Evolutionary conservation across 2,888 invertebrate species (phyloP).

Genomic region (Aphodius granarius): DNA sequence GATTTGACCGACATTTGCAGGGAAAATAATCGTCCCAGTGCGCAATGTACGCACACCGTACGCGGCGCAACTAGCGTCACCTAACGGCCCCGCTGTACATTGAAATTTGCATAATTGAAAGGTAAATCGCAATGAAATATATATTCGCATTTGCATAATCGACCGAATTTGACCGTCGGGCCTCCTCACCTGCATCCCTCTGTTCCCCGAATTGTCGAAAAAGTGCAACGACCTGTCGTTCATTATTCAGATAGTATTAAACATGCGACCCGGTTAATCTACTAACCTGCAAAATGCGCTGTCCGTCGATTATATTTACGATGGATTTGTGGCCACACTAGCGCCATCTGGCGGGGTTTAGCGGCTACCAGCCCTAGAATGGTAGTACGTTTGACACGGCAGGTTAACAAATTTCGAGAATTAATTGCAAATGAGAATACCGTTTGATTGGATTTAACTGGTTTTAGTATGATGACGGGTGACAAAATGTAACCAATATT

Average conservation of each 20-base stretch:
- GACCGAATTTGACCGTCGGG: slow-evolving; percentile 16
- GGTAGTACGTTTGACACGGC: background rate
- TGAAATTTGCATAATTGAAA: slow-evolving; percentile 26
- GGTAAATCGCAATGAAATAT: slow-evolving; percentile 26
- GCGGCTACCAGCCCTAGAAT: background rate
- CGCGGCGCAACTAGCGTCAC: background rate
- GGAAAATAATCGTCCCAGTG: background rate
- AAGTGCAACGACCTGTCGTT: slow-evolving; percentile 3
- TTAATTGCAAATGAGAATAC: background rate
- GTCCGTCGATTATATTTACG: background rate
- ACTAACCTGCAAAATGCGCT: slow-evolving; percentile 1
- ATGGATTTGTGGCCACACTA: background rate
- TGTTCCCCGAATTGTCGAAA: background rate
- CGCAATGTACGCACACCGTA: background rate
- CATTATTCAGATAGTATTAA: slow-evolving; percentile 14
- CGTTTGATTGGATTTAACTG: no score
- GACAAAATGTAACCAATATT: no score
- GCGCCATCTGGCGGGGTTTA: background rate
- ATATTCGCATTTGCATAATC: slow-evolving; percentile 23
- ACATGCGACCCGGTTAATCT: slow-evolving; percentile 7
- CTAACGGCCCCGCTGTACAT: background rate
- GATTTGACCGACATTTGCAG: background rate
- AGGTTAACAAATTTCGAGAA: background rate
- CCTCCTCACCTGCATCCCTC: background rate
- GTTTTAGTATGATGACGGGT: no score